phyloP scores from a whole-genome alignment of 2,888 invertebrate genomes.

The Drosophila prostipennis region DNA sequence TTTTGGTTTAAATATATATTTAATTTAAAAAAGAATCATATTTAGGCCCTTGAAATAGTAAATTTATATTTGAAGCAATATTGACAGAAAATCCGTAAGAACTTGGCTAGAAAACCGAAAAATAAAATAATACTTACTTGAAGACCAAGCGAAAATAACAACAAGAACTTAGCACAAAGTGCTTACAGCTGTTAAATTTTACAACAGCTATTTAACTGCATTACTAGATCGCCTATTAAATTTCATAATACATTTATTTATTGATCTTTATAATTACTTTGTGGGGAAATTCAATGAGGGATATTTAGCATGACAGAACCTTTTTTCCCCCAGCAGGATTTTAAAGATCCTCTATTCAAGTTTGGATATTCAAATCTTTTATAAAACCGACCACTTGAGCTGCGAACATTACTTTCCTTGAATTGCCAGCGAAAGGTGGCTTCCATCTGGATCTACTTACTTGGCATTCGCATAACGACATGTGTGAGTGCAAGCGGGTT shows the following conservation, averaged over 20 bases:
- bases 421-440: conserved; percentile 20
- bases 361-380: not conserved
- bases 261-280: not conserved
- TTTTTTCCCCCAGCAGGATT: not conserved
- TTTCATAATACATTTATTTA: not conserved
- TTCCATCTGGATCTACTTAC: conserved; percentile 38
- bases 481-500: conserved; percentile 31
- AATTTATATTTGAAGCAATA: not conserved
- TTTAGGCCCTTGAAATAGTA: not conserved
- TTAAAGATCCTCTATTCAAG: not conserved
- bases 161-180: not conserved
- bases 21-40: not conserved
- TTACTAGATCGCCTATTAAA: not conserved
- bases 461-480: conserved; percentile 19
- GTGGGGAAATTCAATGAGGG: not conserved
- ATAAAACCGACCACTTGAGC: not conserved
- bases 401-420: conserved; percentile 7
- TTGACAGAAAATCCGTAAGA: not conserved
- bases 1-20: not conserved
- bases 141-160: not conserved
- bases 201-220: not conserved
- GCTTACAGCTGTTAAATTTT: not conserved
- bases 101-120: not conserved
- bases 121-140: not conserved
- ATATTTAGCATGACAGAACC: not conserved